Evolutionary conservation across 2,888 invertebrate genomes (phyloP).

Genomic region (Sinelater perroti): DNA sequence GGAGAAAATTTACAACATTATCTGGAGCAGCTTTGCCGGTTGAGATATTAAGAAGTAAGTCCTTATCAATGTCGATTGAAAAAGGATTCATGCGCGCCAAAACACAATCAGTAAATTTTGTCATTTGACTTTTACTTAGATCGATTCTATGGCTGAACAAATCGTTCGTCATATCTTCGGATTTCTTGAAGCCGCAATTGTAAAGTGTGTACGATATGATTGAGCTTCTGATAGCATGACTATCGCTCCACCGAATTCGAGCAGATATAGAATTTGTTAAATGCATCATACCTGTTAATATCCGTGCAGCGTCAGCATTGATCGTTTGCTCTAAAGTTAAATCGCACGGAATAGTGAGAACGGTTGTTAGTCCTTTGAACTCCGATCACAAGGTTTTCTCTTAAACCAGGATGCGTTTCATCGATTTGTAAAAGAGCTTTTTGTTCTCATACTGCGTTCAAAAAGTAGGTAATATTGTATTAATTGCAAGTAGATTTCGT

Average conservation of each 20-base stretch:
- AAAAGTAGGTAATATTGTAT: slow-evolving; percentile 46
- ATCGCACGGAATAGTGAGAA: slow-evolving; percentile 42
- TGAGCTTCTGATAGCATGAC: slow-evolving; percentile 41
- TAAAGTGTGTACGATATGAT: no score
- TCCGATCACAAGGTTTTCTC: neutral
- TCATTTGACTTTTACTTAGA: no score
- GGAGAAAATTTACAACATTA: no score
- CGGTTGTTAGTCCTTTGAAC: neutral
- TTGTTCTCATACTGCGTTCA: slow-evolving; percentile 38
- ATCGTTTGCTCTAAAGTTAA: slow-evolving; percentile 38
- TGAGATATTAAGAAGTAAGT: no score
- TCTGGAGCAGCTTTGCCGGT: no score
- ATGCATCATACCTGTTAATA: slow-evolving; percentile 40
- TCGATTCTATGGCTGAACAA: no score
- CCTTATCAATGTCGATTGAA: no score
- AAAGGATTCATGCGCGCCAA: no score
- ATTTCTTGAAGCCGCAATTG: neutral
- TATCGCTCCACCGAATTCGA: slow-evolving; percentile 40
- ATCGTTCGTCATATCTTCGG: neutral
- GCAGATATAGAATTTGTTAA: slow-evolving; percentile 44
- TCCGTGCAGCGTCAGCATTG: slow-evolving; percentile 14
- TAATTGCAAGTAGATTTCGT: slow-evolving; percentile 45
- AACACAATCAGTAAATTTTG: no score
- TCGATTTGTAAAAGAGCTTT: slow-evolving; percentile 45
- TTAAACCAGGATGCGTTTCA: slow-evolving; percentile 46